Evolutionary conservation across 2,113 vertebrate genomes (phyloP), one percentile per base, ranked within the genome.

Genomic region (Anoura caudifer): DNA sequence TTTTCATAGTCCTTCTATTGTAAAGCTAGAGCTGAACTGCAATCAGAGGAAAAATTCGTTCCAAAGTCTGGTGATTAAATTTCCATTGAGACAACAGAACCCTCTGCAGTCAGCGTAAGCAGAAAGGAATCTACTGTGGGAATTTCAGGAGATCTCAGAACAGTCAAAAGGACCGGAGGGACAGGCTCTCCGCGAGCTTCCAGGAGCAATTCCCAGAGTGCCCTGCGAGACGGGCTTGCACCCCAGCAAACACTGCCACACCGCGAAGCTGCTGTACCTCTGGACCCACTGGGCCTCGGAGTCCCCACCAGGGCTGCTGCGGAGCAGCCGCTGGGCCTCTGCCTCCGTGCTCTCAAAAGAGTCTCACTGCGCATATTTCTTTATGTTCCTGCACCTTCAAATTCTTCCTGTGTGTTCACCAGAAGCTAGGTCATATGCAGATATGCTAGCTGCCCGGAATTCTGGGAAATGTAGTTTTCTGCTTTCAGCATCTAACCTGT

Each of bases 401-500:
- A 67, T 22, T 84, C 76, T 72, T 19, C 52, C 5, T 41, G 54
- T 77, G 20, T 56, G 61, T 24, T 52, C 26, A 3, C n/a, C 36
- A 54, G 70, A 47, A 80, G 24, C 38, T 31, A 20, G 43, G 45
- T 17, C n/a, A 5, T 69, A 5, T 13, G 28, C 11, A 67, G 77
- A 38, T 2, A 0, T 38, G 28, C 28, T 14, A 19, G 79, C 73
- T 89, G 50, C 67, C 87, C 43, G 54, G 80, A 67, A 52, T 95
- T 91, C 63, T 87, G 95, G 91, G 61, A 77, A 45, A 67, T 92
- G n/a, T n/a, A 77, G 56, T 70, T 82, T 36, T 31, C n/a, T 36
- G 52, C 75, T n/a, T 77, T 54, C 8, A 26, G 14, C 5, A 4
- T 28, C 10, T 16, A 17, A 0, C 1, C 3, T 45, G 5, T 13